Evolutionary conservation across 2,888 invertebrate species (phyloP), one percentile per base, ranked within the genome.

Genomic region (Sphecodes monilicornis): DNA sequence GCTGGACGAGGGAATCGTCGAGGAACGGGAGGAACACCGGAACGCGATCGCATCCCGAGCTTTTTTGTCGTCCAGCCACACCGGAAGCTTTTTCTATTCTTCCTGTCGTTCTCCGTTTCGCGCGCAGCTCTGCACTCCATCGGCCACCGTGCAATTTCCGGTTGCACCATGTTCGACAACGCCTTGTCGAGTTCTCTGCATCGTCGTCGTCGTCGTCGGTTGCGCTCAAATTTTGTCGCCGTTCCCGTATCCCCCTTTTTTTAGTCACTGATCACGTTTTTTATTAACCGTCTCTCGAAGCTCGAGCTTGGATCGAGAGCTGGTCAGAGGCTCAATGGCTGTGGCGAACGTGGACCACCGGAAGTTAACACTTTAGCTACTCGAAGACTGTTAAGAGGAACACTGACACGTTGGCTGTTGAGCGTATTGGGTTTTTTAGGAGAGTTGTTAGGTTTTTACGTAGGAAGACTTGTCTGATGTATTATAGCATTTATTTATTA

Each of bases 1-100:
- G 77, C 74, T 73, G 82, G 76, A 87, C 80, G 88, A 89, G 72
- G 80, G 78, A 87, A 85, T 88, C 81, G 75, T 87, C 80, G 66
- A 66, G 66, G 36, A 36, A 36, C 36, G 36, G 22, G 66, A 66
- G 11, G 36, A 66, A 66, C 32, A 66, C 22, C 36, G 66, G 36
- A 39, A 66, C 64, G 60, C 29, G 64, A 66, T 32, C 10, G 64
- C 32, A 66, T 66, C 36, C 64, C 36, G 50, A 32, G 32, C 72
- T 60, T 29, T 60, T 60, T 29, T 60, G 50, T 50, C 50, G n/a
- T 50, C n/a, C 50, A 50, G 50, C 50, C 60, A 16, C 26, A 1
- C 41, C 50, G 54, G 29, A 60, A 29, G 16, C 26, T 60, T 60
- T 22, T 60, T 60, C 16, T 60, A 60, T 29, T 29, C 29, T 29